phyloP scores from a whole-genome alignment of 2,888 invertebrate species.

The Tenodera sinensis region DNA sequence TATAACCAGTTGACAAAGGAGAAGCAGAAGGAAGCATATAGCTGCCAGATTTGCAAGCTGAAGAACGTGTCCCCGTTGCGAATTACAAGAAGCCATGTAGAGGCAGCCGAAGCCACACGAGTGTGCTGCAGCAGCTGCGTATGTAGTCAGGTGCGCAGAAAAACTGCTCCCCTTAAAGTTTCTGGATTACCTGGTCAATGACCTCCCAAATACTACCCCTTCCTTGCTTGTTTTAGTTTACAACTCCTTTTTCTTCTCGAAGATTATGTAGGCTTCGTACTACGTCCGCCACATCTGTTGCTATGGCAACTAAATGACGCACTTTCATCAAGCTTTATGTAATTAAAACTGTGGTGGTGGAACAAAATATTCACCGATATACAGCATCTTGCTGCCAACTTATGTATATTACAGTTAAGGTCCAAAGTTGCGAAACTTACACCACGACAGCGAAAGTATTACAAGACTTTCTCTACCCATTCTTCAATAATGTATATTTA shows the following conservation, averaged over 20 bases:
- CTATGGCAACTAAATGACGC: neutral
- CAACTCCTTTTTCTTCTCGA: neutral
- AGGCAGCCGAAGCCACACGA: neutral
- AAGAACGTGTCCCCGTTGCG: too few species aligned
- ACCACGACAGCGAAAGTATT: too few species aligned
- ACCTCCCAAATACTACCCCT: neutral
- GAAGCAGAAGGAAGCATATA: too few species aligned
- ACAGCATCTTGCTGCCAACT: too few species aligned
- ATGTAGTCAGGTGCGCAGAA: neutral
- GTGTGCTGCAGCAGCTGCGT: neutral
- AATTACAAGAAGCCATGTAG: neutral
- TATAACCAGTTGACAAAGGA: too few species aligned
- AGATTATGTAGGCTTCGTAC: neutral
- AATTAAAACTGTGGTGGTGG: neutral
- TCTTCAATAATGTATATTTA: too few species aligned
- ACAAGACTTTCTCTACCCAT: too few species aligned
- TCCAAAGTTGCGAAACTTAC: too few species aligned
- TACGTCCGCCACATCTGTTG: neutral
- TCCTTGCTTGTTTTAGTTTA: neutral
- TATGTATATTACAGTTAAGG: too few species aligned
- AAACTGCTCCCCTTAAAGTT: neutral
- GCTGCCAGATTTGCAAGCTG: too few species aligned
- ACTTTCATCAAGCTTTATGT: neutral
- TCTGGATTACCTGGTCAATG: neutral
- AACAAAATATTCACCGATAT: neutral